A percentile compares a stretch with the other conserved stretches of the same genome.
These are phyloP conservation scores for Chaitophorus viminalis DNA, from an alignment of 2,888 invertebrate species.

Conservation along the genomic window DNA sequence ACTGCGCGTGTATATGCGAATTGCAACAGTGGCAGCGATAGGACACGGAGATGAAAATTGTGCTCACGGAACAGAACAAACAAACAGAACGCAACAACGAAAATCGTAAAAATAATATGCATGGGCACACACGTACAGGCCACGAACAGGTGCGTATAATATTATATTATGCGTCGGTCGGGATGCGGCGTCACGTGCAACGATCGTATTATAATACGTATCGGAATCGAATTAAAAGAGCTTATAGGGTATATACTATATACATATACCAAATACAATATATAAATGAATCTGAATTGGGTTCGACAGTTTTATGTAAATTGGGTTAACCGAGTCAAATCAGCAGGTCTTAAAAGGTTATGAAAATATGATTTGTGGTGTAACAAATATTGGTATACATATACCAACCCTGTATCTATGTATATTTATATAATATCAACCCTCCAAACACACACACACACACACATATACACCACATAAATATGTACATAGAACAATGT, in stretches of 20 bases:
- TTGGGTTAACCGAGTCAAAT: slow-evolving; percentile 1
- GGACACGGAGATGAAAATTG: not conserved
- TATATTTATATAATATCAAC: too few species aligned
- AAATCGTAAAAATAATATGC: not conserved
- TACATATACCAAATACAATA: too few species aligned
- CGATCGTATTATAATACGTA: not conserved
- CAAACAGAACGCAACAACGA: not conserved
- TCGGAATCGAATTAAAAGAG: not conserved
- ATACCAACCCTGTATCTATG: too few species aligned
- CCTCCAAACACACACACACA: too few species aligned
- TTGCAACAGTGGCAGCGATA: not conserved
- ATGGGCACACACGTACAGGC: not conserved
- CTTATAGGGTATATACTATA: not conserved
- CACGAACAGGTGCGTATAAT: not conserved
- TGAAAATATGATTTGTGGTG: not conserved
- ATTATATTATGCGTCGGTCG: not conserved
- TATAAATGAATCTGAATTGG: not conserved
- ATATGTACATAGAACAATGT: too few species aligned
- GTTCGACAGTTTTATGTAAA: slow-evolving; percentile 4
- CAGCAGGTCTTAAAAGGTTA: slow-evolving; percentile 25
- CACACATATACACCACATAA: too few species aligned
- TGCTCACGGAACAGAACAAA: too few species aligned
- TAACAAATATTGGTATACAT: too few species aligned
- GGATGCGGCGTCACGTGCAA: not conserved
- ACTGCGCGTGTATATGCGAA: not conserved